These are phyloP conservation scores for Halichoeres trimaculatus DNA, from an alignment of 2,113 vertebrate species.

Conservation along the genomic window DNA sequence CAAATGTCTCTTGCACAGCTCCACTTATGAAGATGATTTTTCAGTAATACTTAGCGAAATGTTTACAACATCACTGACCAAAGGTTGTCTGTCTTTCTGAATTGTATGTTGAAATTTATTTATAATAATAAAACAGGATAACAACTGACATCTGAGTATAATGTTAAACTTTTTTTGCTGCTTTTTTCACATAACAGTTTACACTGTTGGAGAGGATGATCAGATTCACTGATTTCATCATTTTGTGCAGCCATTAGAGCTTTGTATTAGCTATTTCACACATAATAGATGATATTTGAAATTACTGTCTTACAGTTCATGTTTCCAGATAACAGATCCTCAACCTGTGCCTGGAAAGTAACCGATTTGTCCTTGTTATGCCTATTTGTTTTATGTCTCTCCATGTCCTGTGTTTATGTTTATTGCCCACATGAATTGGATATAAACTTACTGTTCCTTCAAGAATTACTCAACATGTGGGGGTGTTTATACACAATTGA, in stretches of 20 bases:
- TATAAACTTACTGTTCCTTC: conserved; percentile 5
- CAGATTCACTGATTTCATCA: background rate
- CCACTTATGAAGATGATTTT: conserved; percentile 42
- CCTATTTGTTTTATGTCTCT: background rate
- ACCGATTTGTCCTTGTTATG: background rate
- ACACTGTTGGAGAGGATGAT: background rate
- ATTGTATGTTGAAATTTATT: conserved; percentile 33
- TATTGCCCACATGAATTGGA: background rate
- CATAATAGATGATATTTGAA: background rate
- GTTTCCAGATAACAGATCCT: background rate
- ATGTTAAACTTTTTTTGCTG: background rate
- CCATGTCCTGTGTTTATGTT: background rate
- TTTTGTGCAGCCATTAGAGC: too few species aligned
- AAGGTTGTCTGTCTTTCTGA: conserved; percentile 49
- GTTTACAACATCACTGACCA: conserved; percentile 62
- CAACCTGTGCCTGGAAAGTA: background rate
- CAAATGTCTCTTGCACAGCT: conserved; percentile 46
- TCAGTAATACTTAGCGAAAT: conserved; percentile 28
- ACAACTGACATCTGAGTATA: background rate
- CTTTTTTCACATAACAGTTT: background rate
- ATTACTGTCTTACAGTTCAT: background rate
- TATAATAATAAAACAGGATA: conserved; percentile 54
- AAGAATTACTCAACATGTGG: conserved; percentile 33
- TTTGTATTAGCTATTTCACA: background rate
- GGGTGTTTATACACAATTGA: conserved; percentile 26